phyloP scores from a whole-genome alignment of 2,888 invertebrate species.

The Cistogaster globosa region DNA sequence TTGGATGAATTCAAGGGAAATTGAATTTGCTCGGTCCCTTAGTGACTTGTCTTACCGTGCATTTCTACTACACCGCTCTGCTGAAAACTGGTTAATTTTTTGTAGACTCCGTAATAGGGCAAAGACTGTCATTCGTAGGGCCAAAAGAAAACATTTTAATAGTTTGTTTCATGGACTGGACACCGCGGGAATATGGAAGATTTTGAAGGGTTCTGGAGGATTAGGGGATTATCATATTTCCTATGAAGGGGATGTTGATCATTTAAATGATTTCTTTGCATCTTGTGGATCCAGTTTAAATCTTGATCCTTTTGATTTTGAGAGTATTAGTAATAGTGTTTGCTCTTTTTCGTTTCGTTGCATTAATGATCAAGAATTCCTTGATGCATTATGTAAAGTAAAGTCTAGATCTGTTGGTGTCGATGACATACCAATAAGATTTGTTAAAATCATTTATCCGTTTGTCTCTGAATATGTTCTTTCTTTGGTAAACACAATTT shows the following conservation, averaged over 20 bases:
- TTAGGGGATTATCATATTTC: neutral
- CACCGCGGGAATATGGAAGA: neutral
- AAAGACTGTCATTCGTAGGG: neutral
- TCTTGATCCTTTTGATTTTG: neutral
- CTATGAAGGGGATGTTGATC: neutral
- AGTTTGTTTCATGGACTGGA: neutral
- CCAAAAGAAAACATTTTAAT: neutral
- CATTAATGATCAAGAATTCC: neutral
- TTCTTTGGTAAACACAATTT: neutral
- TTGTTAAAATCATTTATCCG: slow-evolving; percentile 21
- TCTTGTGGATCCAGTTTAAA: neutral
- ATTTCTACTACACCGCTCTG: too few relatives aligned
- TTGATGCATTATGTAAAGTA: neutral
- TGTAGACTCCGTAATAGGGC: slow-evolving; percentile 17
- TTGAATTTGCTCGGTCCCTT: too few relatives aligned
- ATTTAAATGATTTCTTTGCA: neutral
- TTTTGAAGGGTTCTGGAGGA: neutral
- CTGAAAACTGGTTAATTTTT: neutral
- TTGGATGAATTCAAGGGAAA: too few relatives aligned
- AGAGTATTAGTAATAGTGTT: neutral
- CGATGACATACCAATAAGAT: slow-evolving; percentile 2
- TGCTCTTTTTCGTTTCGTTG: neutral
- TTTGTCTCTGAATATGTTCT: neutral
- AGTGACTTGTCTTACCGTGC: too few relatives aligned
- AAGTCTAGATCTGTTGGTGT: slow-evolving; percentile 15